Conservation (phyloP, 2,888 invertebrate species). For the Tetanocera ferruginea region DNA sequence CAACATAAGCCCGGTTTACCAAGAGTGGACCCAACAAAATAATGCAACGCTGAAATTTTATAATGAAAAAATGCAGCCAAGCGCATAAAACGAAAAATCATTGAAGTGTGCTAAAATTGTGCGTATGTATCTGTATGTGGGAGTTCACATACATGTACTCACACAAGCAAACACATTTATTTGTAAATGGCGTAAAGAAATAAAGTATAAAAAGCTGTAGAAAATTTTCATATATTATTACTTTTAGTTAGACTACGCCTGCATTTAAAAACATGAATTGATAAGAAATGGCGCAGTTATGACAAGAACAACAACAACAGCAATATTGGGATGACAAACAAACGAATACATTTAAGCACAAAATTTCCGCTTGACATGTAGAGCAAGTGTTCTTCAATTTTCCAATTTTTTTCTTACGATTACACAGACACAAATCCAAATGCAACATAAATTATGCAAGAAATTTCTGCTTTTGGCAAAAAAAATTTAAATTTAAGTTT, state of each 20-base stretch:
- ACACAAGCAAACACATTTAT: neutral
- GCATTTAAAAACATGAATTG: neutral
- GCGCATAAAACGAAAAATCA: slow-evolving; percentile 23
- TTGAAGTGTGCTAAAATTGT: slow-evolving; percentile 5
- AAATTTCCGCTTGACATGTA: slow-evolving; percentile 2
- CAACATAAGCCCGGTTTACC: no score
- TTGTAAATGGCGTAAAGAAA: neutral
- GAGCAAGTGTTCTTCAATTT: slow-evolving; percentile 4
- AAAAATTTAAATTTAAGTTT: no score
- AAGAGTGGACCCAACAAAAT: slow-evolving; percentile 9
- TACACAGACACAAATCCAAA: no score
- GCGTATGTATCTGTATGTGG: neutral
- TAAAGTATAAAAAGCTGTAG: neutral
- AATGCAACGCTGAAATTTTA: slow-evolving; percentile 26
- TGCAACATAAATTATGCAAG: no score
- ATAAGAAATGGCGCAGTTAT: neutral
- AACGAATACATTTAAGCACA: no score
- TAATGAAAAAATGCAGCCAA: slow-evolving; percentile 26
- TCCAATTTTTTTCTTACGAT: neutral
- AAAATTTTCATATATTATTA: neutral
- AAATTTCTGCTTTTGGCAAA: no score
- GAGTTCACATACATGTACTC: neutral
- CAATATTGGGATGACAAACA: neutral
- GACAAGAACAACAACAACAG: neutral
- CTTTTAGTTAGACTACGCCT: neutral